Conservation (phyloP, 2,113 vertebrate species). For the Acanthisitta chloris region DNA sequence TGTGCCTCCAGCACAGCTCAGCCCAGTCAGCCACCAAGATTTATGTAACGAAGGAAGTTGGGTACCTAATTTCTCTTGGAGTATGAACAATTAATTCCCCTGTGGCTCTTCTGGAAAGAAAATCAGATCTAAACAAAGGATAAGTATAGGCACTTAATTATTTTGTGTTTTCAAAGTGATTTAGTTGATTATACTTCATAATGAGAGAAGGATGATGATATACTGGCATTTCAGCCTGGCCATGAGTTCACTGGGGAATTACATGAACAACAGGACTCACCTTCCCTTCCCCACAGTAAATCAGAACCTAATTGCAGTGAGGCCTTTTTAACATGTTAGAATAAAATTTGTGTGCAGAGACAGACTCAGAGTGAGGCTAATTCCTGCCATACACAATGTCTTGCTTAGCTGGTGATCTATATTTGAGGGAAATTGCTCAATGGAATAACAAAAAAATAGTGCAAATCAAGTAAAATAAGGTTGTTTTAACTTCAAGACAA, state of each 20-base stretch:
- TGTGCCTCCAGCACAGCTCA: background rate
- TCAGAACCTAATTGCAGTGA: background rate
- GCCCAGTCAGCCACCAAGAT: background rate
- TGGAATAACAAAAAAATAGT: background rate
- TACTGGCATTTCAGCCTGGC: background rate
- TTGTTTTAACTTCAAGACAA: background rate
- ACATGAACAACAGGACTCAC: background rate
- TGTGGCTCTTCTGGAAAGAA: background rate
- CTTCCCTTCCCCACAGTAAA: background rate
- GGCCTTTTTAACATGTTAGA: background rate
- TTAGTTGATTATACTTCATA: background rate
- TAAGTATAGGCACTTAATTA: background rate
- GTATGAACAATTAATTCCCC: background rate
- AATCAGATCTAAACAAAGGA: slow-evolving; percentile 46
- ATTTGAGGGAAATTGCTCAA: background rate
- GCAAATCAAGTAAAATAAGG: background rate
- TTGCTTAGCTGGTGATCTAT: background rate
- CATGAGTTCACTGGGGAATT: background rate
- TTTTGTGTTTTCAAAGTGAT: background rate
- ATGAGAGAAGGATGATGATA: background rate
- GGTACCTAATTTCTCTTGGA: background rate
- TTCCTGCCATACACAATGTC: background rate
- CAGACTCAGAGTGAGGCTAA: background rate
- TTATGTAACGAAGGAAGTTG: background rate
- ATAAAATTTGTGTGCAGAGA: background rate